A percentile compares a stretch with the other conserved stretches of the same genome.
phyloP scores from a whole-genome alignment of 1,140 invertebrate species.

The Phthorimaea operculella region DNA sequence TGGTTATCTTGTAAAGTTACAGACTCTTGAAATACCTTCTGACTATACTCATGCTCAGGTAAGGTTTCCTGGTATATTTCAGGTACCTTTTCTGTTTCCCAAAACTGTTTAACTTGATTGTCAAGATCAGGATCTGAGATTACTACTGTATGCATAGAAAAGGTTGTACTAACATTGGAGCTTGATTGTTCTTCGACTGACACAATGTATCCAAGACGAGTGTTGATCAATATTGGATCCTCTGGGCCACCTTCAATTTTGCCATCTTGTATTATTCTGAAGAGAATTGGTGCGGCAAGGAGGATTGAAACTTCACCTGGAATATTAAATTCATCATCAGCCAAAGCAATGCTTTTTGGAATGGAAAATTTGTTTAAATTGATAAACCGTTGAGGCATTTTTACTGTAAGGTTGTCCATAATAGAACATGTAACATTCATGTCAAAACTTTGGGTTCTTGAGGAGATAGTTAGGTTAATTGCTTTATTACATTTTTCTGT shows the following conservation, averaged over 20 bases:
- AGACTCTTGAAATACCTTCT: constrained; percentile 7
- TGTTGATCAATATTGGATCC: constrained; percentile 6
- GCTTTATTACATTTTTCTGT: neutral
- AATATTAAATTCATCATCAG: constrained; percentile 6
- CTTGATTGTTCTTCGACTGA: too few species aligned
- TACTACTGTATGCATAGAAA: neutral
- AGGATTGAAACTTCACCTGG: constrained; percentile 6
- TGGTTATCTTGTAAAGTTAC: neutral
- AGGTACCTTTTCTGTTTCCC: constrained; percentile 1
- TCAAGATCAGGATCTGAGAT: constrained; percentile 4
- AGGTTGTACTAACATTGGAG: neutral
- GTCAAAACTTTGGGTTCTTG: neutral
- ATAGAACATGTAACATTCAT: constrained; percentile 4
- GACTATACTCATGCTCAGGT: too few species aligned
- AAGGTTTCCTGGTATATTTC: neutral
- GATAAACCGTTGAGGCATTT: neutral
- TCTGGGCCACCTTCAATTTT: constrained; percentile 5
- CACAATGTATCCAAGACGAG: constrained; percentile 6
- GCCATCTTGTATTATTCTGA: constrained; percentile 1
- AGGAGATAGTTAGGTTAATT: neutral
- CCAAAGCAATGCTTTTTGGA: constrained; percentile 3
- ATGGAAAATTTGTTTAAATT: constrained; percentile 2
- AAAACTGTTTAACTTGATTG: too few species aligned
- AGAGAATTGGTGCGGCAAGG: neutral
- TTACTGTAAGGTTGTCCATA: neutral